Evolutionary conservation across 2,888 invertebrate species (phyloP), one percentile per base, ranked within the genome.

Genomic region (Hypolimnas misippus): DNA sequence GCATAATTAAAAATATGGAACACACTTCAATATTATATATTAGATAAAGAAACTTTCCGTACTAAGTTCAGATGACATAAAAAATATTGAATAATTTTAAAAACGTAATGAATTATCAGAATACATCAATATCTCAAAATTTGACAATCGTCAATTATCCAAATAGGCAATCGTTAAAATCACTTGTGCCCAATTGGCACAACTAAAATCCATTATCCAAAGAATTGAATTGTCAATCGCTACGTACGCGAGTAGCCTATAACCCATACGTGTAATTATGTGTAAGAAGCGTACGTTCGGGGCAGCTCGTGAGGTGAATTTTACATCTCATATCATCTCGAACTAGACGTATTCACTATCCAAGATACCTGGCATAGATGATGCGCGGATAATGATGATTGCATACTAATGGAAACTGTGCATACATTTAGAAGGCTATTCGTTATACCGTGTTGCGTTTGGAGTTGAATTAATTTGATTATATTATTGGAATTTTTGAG

Each of bases 231-330:
- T n/a, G 14, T 17, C 8, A 50, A 14, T 14, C 29, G 31, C n/a
- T 3, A 31, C 12, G 53, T 63, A 6, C 44, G 52, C 25, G n/a
- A 16, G 1, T 33, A 35, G 49, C 67, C 65, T 70, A 57, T 61
- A 31, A 10, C 57, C 58, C 63, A 62, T 64, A 64, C 21, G 46
- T 63, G 57, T 62, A 68, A 70, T 68, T 71, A 66, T 63, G 62
- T 67, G 65, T 66, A 65, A 65, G 67, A 59, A 57, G 50, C 54
- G 67, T 61, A 54, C 52, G 53, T 51, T 57, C 40, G 35, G 51
- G 38, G 57, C 35, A 59, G 12, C n/a, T 38, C 67, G 66, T 69
- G 69, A 55, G 56, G 44, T 14, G 67, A 69, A 69, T 69, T 69
- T 67, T 69, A 67, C 58, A 57, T 42, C 44, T 53, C 44, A 44